phyloP scores from a whole-genome alignment of 2,113 vertebrate genomes.

The Seriola quinqueradiata region DNA sequence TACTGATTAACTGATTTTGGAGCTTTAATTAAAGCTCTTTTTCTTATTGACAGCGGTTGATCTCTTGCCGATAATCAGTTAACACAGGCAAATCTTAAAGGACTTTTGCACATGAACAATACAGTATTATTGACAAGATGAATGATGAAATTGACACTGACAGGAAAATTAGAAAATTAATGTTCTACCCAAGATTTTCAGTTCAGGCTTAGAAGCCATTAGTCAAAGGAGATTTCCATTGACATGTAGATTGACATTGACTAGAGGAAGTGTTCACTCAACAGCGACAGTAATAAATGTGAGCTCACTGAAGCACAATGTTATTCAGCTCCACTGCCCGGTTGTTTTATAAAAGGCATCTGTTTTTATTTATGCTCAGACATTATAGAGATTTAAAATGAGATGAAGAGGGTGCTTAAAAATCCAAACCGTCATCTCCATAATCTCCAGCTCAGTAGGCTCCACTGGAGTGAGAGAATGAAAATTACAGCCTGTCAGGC shows the following conservation, averaged over 20 bases:
- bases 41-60: conserved; percentile 13
- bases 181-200: conserved; percentile 62
- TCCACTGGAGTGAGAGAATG: conserved; percentile 89
- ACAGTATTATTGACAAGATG: conserved; percentile 57
- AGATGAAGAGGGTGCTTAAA: conserved; percentile 80
- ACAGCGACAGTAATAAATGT: conserved; percentile 71
- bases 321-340: conserved; percentile 65
- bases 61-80: conserved; percentile 39
- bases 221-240: conserved; percentile 60
- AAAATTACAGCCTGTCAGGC: conserved; percentile 93
- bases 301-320: conserved; percentile 59
- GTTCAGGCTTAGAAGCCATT: conserved; percentile 58
- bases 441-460: conserved; percentile 90
- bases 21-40: conserved; percentile 45
- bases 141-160: conserved; percentile 70
- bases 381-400: conserved; percentile 77
- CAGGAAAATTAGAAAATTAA: conserved; percentile 68
- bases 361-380: conserved; percentile 80
- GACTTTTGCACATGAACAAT: conserved; percentile 41
- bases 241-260: conserved; percentile 70
- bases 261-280: conserved; percentile 71
- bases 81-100: conserved; percentile 20
- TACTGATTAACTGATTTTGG: conserved; percentile 40
- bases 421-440: conserved; percentile 84
- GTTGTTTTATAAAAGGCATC: conserved; percentile 77